Evolutionary conservation across 2,888 invertebrate species (phyloP).

Genomic region (Anoplius nigerrimus): DNA sequence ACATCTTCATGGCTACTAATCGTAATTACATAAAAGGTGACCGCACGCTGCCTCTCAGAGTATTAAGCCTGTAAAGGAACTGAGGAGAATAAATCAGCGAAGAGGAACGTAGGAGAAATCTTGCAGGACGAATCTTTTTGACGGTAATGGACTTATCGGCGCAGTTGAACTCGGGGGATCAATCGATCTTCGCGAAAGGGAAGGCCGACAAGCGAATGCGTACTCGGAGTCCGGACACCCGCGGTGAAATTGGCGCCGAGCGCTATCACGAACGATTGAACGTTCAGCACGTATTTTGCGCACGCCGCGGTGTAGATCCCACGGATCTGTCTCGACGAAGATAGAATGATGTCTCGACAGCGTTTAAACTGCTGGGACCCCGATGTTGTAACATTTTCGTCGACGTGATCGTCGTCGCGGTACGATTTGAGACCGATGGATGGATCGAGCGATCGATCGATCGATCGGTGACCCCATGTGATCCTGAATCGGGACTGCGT

Average conservation of each 20-base stretch:
- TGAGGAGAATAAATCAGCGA: too few species aligned
- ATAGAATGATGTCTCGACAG: constrained; percentile 14
- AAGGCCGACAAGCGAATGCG: constrained; percentile 29
- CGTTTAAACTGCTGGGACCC: constrained; percentile 52
- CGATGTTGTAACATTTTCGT: constrained; percentile 49
- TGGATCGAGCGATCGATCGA: background rate
- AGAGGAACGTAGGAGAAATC: too few species aligned
- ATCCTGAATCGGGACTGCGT: constrained; percentile 2
- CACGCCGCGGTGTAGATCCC: constrained; percentile 37
- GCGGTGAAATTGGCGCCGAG: constrained; percentile 55
- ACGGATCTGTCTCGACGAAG: constrained; percentile 34
- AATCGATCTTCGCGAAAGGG: constrained; percentile 39
- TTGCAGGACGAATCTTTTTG: too few species aligned
- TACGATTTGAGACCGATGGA: background rate
- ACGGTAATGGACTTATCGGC: too few species aligned
- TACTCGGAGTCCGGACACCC: constrained; percentile 45
- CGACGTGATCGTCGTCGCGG: constrained; percentile 6
- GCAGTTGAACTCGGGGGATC: background rate
- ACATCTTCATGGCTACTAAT: too few species aligned
- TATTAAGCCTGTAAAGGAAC: too few species aligned
- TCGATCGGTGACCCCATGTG: background rate
- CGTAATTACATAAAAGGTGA: too few species aligned
- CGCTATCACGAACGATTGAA: constrained; percentile 38
- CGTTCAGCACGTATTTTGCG: constrained; percentile 44
- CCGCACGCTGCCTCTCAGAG: too few species aligned